These are phyloP conservation scores for Cyclura pinguis DNA, from an alignment of 2,797 vertebrate genomes.

Conservation along the genomic window DNA sequence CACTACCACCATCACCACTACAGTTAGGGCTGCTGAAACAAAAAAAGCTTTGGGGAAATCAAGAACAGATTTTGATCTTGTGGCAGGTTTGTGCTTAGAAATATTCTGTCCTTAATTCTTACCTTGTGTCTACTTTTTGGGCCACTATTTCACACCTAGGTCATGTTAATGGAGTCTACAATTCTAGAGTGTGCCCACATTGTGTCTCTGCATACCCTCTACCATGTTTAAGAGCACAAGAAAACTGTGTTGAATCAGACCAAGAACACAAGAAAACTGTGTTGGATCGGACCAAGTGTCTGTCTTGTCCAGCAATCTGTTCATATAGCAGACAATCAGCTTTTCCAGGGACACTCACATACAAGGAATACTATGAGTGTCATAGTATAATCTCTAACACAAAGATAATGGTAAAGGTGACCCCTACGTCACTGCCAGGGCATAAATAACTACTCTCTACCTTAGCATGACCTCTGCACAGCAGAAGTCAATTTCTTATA, in stretches of 20 bases:
- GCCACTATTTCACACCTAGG: neutral
- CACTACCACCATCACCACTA: neutral
- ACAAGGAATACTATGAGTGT: neutral
- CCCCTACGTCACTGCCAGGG: neutral
- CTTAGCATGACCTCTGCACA: neutral
- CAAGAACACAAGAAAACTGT: neutral
- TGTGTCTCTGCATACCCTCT: slow-evolving; percentile 25
- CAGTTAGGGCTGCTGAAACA: neutral
- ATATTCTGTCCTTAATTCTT: neutral
- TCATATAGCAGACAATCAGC: neutral
- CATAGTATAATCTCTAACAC: neutral
- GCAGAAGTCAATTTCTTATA: neutral
- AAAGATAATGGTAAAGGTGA: slow-evolving; percentile 30
- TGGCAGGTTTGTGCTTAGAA: neutral
- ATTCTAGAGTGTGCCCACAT: neutral
- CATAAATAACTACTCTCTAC: neutral
- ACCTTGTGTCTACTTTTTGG: neutral
- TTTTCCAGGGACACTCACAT: neutral
- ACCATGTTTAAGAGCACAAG: slow-evolving; percentile 13
- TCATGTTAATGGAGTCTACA: no score
- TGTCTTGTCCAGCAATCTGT: neutral
- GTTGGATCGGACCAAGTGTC: neutral
- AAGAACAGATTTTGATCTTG: neutral
- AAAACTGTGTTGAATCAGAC: neutral
- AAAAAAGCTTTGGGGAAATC: neutral